Evolutionary conservation across 2,797 vertebrate species (phyloP).

Genomic region (Syndactyla subalaris): DNA sequence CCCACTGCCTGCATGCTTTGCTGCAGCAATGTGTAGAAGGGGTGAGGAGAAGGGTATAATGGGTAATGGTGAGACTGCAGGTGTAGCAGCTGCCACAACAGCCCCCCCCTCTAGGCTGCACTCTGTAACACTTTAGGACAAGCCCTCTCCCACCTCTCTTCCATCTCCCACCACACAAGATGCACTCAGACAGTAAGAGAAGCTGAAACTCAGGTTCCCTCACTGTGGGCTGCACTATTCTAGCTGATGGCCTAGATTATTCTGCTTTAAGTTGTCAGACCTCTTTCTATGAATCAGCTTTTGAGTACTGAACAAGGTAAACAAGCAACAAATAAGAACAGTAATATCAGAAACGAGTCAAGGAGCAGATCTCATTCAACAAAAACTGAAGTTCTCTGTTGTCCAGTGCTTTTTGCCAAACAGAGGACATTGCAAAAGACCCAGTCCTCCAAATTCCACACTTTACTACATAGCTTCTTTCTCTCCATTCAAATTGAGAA

Average conservation of each 20-base stretch:
- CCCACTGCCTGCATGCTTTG: rapidly evolving
- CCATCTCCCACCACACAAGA: neutral
- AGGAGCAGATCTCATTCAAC: neutral
- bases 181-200: rapidly evolving
- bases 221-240: neutral
- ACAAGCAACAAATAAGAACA: neutral
- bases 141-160: neutral
- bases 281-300: neutral
- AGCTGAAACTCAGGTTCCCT: neutral
- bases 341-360: rapidly evolving
- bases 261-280: neutral
- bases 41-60: neutral
- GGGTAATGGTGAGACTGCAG: neutral
- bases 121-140: neutral
- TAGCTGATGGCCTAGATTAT: neutral
- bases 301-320: neutral
- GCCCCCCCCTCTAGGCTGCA: rapidly evolving
- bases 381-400: neutral
- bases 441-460: neutral
- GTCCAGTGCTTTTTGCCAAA: neutral
- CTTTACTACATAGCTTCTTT: neutral
- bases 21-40: neutral
- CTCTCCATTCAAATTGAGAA: neutral
- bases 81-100: neutral
- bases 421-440: neutral